Conservation (phyloP, 1,140 invertebrate genomes). For the Achatina immaculata region DNA sequence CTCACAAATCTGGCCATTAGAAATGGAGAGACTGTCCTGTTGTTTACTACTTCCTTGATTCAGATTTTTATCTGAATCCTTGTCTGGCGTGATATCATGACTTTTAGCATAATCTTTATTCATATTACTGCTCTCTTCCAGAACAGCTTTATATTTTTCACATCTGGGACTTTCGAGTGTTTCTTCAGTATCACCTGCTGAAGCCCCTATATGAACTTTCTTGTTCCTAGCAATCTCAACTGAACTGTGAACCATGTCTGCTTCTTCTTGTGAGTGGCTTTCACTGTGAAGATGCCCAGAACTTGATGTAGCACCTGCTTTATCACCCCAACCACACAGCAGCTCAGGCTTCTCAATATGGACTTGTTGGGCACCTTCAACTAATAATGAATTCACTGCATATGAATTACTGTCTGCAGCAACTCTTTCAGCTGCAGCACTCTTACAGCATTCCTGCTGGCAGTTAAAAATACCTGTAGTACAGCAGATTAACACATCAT, state of each 20-base stretch:
- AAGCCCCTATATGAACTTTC: neutral
- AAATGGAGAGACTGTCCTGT: neutral
- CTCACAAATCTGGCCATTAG: too few relatives aligned
- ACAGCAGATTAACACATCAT: too few relatives aligned
- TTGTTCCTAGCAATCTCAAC: neutral
- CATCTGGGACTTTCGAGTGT: neutral
- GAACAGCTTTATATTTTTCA: neutral
- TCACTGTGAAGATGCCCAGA: neutral
- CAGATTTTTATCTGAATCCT: neutral
- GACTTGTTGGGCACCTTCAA: neutral
- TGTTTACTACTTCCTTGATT: neutral
- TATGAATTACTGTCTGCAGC: too few relatives aligned
- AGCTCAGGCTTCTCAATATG: neutral
- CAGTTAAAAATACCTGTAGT: too few relatives aligned
- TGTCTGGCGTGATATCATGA: neutral
- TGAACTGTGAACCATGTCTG: neutral
- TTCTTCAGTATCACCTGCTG: slow-evolving; percentile 2
- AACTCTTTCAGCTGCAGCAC: too few relatives aligned
- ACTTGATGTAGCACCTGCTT: neutral
- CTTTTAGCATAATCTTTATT: neutral
- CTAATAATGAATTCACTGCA: too few relatives aligned
- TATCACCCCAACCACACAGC: neutral
- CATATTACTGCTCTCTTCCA: neutral
- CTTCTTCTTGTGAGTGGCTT: neutral
- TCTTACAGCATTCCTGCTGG: too few relatives aligned